Conservation (phyloP, 1,140 invertebrate genomes). For the Sarcophaga bullata region DNA sequence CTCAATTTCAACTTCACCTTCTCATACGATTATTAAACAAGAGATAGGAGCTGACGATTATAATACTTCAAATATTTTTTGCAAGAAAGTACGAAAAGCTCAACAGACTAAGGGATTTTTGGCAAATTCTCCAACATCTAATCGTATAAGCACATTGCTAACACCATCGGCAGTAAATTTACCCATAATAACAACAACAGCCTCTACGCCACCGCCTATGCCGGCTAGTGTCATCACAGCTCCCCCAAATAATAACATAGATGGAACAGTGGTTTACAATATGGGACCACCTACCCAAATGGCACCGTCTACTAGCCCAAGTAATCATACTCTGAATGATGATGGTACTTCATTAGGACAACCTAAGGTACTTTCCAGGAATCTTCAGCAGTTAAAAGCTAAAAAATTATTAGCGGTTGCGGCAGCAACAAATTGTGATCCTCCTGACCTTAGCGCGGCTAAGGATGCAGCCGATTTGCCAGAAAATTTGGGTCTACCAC, state of each 20-base stretch:
- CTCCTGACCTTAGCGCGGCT: background rate
- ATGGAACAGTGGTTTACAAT: slow-evolving; percentile 25
- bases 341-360: background rate
- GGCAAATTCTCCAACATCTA: slow-evolving; percentile 56
- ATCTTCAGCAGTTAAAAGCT: slow-evolving; percentile 55
- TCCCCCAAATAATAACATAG: slow-evolving; percentile 38
- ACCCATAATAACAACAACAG: slow-evolving; percentile 57
- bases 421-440: slow-evolving; percentile 46
- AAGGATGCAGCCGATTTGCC: slow-evolving; percentile 49
- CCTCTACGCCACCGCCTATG: slow-evolving; percentile 36
- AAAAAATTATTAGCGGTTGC: slow-evolving; percentile 52
- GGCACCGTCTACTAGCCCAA: slow-evolving; percentile 55
- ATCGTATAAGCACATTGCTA: slow-evolving; percentile 42
- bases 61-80: slow-evolving; percentile 59
- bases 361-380: slow-evolving; percentile 55
- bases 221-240: slow-evolving; percentile 45
- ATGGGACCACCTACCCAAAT: slow-evolving; percentile 62
- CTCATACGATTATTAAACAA: slow-evolving; percentile 52
- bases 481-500: slow-evolving; percentile 62
- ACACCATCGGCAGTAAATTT: slow-evolving; percentile 52
- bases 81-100: slow-evolving; percentile 64
- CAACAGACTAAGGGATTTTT: slow-evolving; percentile 64
- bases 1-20: slow-evolving; percentile 1
- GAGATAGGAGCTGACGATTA: slow-evolving; percentile 60
- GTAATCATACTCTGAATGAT: background rate